Evolutionary conservation across 2,888 invertebrate species (phyloP).

Genomic region (Tinea pellionella): DNA sequence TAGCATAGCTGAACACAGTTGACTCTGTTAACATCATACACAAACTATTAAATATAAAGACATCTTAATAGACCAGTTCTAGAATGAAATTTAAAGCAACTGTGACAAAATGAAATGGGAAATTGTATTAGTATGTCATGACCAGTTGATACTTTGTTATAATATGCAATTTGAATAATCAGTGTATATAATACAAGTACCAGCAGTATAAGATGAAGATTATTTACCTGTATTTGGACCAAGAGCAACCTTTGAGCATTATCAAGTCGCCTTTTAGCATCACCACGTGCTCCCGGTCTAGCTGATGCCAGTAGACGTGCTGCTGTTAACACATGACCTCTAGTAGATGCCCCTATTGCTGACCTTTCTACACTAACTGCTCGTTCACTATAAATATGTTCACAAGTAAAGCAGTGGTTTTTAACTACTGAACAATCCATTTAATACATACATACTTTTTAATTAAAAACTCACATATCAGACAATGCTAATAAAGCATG

Average conservation of each 20-base stretch:
- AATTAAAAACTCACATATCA: constrained; percentile 65
- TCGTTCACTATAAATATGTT: constrained; percentile 32
- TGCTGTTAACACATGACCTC: constrained; percentile 85
- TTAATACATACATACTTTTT: too few relatives aligned
- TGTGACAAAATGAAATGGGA: too few relatives aligned
- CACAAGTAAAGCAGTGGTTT: too few relatives aligned
- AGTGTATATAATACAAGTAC: too few relatives aligned
- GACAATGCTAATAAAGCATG: constrained; percentile 89
- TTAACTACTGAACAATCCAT: not conserved
- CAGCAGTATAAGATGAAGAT: too few relatives aligned
- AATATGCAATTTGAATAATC: too few relatives aligned
- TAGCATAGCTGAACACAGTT: not conserved
- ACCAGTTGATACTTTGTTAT: too few relatives aligned
- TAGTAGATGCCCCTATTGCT: constrained; percentile 33
- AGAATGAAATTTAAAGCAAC: too few relatives aligned
- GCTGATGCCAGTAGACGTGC: constrained; percentile 72
- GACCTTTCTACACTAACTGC: constrained; percentile 51
- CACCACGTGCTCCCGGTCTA: not conserved
- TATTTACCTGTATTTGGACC: not conserved
- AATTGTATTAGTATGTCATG: too few relatives aligned
- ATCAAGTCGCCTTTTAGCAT: not conserved
- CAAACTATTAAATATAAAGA: too few relatives aligned
- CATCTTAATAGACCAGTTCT: too few relatives aligned
- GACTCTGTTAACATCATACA: not conserved
- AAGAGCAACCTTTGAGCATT: not conserved